Evolutionary conservation across 2,888 invertebrate genomes (phyloP).

Genomic region (Lutraria lutraria): DNA sequence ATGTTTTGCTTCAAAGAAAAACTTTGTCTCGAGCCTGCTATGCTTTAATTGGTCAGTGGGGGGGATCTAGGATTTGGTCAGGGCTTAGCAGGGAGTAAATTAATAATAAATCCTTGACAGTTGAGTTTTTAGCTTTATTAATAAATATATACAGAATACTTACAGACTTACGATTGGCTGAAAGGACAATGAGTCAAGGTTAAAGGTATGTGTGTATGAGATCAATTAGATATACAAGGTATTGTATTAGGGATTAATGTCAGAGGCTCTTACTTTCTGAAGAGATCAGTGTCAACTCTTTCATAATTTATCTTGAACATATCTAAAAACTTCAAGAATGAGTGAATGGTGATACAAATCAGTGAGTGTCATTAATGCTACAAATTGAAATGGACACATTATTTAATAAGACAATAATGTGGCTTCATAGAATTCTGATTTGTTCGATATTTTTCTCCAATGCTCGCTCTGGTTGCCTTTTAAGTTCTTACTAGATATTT

Average conservation of each 20-base stretch:
- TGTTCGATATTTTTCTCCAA: too few relatives aligned
- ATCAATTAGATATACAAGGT: neutral
- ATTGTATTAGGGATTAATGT: neutral
- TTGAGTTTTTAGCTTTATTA: neutral
- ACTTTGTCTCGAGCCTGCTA: too few relatives aligned
- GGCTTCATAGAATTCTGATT: too few relatives aligned
- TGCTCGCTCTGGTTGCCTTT: too few relatives aligned
- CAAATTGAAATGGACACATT: neutral
- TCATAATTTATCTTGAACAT: neutral
- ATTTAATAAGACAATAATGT: too few relatives aligned
- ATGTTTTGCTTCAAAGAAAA: too few relatives aligned
- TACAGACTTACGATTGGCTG: neutral
- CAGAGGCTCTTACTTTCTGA: neutral
- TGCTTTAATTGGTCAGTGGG: too few relatives aligned
- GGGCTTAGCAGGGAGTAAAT: too few relatives aligned
- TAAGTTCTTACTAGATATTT: too few relatives aligned
- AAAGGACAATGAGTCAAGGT: slow-evolving; percentile 13
- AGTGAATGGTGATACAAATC: slow-evolving; percentile 5
- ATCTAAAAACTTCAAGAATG: neutral
- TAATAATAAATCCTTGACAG: neutral
- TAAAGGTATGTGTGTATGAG: neutral
- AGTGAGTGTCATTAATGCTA: neutral
- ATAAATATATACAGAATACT: neutral
- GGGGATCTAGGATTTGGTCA: too few relatives aligned
- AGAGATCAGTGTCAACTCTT: slow-evolving; percentile 14